Conservation (phyloP, 2,888 invertebrate species). For the Thymelicus acteon region DNA sequence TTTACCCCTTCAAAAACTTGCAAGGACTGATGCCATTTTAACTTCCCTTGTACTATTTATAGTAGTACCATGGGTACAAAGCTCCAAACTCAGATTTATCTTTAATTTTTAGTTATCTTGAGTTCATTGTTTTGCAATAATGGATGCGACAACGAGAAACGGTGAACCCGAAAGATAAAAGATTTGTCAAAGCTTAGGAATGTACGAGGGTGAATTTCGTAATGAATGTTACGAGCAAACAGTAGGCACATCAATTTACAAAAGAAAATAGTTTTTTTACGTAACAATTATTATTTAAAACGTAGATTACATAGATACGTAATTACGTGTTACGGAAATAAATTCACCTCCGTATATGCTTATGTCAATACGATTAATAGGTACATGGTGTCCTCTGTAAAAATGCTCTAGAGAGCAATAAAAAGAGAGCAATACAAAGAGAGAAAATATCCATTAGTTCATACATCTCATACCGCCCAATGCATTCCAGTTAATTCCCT, state of each 20-base stretch:
- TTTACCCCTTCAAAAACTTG: constrained; percentile 42
- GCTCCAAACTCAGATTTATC: constrained; percentile 15
- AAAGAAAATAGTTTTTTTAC: neutral
- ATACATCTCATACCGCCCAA: too few species aligned
- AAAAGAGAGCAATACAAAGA: too few species aligned
- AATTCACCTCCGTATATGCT: too few species aligned
- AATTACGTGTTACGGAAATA: too few species aligned
- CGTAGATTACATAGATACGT: too few species aligned
- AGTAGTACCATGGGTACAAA: constrained; percentile 46
- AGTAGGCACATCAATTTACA: neutral
- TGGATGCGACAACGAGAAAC: constrained; percentile 45
- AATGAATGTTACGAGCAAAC: neutral
- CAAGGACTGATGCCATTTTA: constrained; percentile 53
- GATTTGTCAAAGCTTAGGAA: constrained; percentile 70
- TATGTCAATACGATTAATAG: too few species aligned
- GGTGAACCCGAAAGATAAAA: constrained; percentile 49
- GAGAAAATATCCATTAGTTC: too few species aligned
- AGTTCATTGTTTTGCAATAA: constrained; percentile 67
- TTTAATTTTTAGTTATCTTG: constrained; percentile 54
- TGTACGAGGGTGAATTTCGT: constrained; percentile 41
- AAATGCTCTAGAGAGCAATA: too few species aligned
- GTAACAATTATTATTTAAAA: too few species aligned
- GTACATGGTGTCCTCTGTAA: too few species aligned
- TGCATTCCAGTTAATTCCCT: too few species aligned
- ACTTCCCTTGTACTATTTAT: constrained; percentile 60